phyloP scores from a whole-genome alignment of 2,113 vertebrate species.

The Syrrhaptes paradoxus region DNA sequence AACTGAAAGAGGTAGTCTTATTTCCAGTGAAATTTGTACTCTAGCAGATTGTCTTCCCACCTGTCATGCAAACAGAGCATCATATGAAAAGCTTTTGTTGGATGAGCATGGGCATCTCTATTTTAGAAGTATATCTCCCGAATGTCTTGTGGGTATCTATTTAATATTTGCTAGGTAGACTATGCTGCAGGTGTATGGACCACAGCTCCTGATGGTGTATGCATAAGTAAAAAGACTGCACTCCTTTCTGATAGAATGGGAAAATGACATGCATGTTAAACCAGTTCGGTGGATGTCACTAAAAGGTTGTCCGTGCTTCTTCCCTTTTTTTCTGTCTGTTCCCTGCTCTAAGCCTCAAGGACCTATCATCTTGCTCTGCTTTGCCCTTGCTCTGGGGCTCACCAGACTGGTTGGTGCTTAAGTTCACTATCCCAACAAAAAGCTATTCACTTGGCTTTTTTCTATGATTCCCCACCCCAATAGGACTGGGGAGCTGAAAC shows the following conservation, averaged over 20 bases:
- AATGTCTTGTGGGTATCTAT: neutral
- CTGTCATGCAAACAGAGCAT: neutral
- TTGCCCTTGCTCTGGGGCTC: neutral
- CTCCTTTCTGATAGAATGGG: neutral
- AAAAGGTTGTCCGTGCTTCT: neutral
- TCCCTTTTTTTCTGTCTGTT: neutral
- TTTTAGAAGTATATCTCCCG: neutral
- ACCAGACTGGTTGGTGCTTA: neutral
- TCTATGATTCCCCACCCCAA: no score
- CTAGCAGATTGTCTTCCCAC: neutral
- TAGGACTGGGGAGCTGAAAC: neutral
- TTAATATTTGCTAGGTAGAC: neutral
- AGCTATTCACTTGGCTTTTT: neutral
- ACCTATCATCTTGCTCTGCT: accelerated
- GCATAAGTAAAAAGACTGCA: neutral
- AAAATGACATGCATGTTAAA: neutral
- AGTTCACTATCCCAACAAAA: neutral
- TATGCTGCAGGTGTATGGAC: neutral
- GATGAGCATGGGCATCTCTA: neutral
- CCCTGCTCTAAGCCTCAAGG: neutral
- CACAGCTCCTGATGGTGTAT: neutral
- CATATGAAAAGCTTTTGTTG: neutral
- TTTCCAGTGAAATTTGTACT: neutral
- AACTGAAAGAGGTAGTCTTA: neutral
- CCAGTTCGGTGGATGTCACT: neutral